Evolutionary conservation across 2,797 vertebrate genomes (phyloP).

Genomic region (Semotilus atromaculatus): DNA sequence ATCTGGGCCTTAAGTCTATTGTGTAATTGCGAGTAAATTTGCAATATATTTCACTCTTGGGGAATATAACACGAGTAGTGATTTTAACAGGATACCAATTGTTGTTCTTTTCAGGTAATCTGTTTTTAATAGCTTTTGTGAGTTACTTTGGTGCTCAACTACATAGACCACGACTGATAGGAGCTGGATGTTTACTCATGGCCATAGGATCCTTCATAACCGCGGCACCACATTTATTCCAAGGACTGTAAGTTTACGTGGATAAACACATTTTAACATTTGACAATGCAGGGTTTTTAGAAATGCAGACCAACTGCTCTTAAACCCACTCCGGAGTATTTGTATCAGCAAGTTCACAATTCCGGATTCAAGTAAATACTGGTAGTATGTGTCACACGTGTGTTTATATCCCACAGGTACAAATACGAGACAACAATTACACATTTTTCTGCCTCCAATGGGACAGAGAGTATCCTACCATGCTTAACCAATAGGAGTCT

Average conservation of each 20-base stretch:
- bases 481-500: constrained; percentile 70
- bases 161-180: constrained; percentile 81
- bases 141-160: constrained; percentile 84
- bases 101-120: constrained; percentile 71
- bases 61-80: neutral
- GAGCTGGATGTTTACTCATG: constrained; percentile 78
- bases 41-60: neutral
- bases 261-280: neutral
- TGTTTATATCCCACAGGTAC: constrained; percentile 68
- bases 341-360: neutral
- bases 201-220: constrained; percentile 69
- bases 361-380: neutral
- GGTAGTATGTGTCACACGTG: neutral
- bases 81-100: neutral
- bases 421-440: constrained; percentile 80
- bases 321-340: neutral
- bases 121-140: constrained; percentile 80
- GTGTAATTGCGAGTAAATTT: neutral
- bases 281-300: neutral
- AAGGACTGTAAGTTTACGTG: constrained; percentile 74
- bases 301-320: neutral
- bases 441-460: constrained; percentile 65
- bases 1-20: neutral
- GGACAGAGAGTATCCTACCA: constrained; percentile 68
- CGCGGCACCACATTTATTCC: constrained; percentile 79